phyloP scores from a whole-genome alignment of 2,888 invertebrate species.

The Esperia sulphurella region DNA sequence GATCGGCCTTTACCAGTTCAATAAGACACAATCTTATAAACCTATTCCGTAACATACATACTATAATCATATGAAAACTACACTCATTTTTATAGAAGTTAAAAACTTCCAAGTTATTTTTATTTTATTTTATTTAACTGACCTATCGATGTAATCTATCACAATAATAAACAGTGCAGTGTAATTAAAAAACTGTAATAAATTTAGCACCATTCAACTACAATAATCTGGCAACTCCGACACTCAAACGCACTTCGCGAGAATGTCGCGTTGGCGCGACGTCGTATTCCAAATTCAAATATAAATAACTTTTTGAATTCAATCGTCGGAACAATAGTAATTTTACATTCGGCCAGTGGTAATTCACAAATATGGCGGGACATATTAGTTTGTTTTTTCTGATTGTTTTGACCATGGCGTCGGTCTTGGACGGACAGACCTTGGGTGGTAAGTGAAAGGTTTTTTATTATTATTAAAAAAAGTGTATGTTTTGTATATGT shows the following conservation, averaged over 20 bases:
- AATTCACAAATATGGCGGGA: constrained; percentile 35
- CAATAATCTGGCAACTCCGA: constrained; percentile 3
- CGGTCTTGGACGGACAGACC: constrained; percentile 57
- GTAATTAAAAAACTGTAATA: neutral
- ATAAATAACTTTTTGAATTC: constrained; percentile 5
- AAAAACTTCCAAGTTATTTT: too few relatives aligned
- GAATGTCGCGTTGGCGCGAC: constrained; percentile 21
- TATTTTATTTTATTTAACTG: too few relatives aligned
- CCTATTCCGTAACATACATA: too few relatives aligned
- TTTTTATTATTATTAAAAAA: constrained; percentile 22
- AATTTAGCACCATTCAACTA: neutral
- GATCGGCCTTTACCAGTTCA: too few relatives aligned
- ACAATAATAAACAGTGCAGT: too few relatives aligned
- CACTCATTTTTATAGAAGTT: too few relatives aligned
- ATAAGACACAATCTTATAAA: too few relatives aligned
- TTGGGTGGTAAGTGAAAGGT: constrained; percentile 73
- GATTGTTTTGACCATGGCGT: constrained; percentile 36
- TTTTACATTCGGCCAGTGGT: neutral
- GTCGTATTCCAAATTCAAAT: constrained; percentile 36
- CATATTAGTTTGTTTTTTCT: constrained; percentile 38
- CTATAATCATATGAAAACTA: too few relatives aligned
- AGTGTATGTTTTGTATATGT: too few relatives aligned
- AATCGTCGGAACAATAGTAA: neutral
- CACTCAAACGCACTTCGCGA: neutral
- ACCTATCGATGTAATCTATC: too few relatives aligned